Evolutionary conservation across 92 coral and sea anemone species (phyloP).

Genomic region (Montipora capitata): DNA sequence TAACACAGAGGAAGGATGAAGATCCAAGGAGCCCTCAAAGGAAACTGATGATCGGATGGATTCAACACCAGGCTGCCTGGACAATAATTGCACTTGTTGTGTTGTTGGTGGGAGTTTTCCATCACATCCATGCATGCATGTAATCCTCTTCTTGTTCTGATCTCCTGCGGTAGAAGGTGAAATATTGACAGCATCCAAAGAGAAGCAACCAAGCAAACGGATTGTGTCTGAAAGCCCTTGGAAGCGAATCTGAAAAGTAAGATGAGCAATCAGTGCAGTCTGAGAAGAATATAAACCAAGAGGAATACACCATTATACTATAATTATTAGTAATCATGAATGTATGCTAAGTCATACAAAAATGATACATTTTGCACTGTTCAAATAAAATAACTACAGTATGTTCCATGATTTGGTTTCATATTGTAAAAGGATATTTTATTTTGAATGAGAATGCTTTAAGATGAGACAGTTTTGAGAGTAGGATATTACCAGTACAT

Average conservation of each 20-base stretch:
- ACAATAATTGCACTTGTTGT: constrained; percentile 67
- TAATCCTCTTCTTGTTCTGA: constrained; percentile 20
- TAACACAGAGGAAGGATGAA: constrained; percentile 74
- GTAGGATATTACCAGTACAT: too few species aligned
- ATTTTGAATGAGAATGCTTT: too few species aligned
- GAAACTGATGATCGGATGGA: constrained; percentile 76
- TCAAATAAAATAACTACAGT: too few species aligned
- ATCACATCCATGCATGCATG: constrained; percentile 9
- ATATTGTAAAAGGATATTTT: too few species aligned
- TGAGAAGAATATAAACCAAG: too few species aligned
- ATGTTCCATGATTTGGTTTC: too few species aligned
- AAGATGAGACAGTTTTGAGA: too few species aligned
- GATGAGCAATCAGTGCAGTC: neutral
- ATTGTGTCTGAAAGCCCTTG: constrained; percentile 95
- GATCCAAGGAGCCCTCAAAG: constrained; percentile 62
- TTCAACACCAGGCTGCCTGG: constrained; percentile 66
- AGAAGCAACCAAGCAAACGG: constrained; percentile 94
- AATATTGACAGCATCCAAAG: constrained; percentile 63
- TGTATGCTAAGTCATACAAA: too few species aligned
- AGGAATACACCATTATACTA: too few species aligned
- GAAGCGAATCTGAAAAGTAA: constrained; percentile 83
- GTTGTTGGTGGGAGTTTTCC: constrained; percentile 50
- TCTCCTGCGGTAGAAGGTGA: constrained; percentile 65
- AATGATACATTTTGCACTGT: too few species aligned
- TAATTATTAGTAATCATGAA: too few species aligned